phyloP scores from a whole-genome alignment of 2,888 invertebrate species.

The Barypeithes pellucidus region DNA sequence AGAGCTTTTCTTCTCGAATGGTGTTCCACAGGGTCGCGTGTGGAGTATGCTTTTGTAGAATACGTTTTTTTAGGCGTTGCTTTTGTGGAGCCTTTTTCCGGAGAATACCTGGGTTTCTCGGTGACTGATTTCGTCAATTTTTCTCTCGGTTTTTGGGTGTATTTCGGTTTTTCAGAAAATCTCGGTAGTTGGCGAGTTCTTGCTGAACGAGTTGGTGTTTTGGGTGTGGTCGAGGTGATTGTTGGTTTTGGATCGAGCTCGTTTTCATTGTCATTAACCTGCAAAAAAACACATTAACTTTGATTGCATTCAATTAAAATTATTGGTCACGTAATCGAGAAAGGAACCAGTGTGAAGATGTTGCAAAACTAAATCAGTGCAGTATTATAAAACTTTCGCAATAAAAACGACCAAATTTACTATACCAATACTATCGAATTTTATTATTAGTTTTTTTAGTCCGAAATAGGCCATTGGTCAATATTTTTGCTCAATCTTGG shows the following conservation, averaged over 20 bases:
- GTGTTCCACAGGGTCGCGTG: conserved; percentile 44
- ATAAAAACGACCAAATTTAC: no score
- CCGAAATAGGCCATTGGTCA: no score
- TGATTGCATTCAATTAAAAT: no score
- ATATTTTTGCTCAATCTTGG: no score
- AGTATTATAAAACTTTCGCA: no score
- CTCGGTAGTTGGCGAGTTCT: conserved; percentile 56
- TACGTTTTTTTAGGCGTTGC: conserved; percentile 43
- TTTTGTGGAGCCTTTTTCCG: conserved; percentile 21
- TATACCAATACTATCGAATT: no score
- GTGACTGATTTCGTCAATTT: conserved; percentile 35
- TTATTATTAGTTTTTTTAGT: no score
- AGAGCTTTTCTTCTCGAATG: conserved; percentile 48
- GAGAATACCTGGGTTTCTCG: neutral
- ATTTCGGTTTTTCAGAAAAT: conserved; percentile 48
- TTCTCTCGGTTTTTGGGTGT: conserved; percentile 26
- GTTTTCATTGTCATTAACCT: conserved; percentile 61
- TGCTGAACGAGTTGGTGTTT: conserved; percentile 57
- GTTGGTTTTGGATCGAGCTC: conserved; percentile 59
- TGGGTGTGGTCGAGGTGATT: conserved; percentile 41
- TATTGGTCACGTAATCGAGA: no score
- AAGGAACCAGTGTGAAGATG: no score
- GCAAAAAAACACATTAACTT: conserved; percentile 48
- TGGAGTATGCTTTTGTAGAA: conserved; percentile 31
- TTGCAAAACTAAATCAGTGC: no score